These are phyloP conservation scores for Caenorhabditis sp. DNA, from an alignment of 2,888 invertebrate species.

Conservation along the genomic window DNA sequence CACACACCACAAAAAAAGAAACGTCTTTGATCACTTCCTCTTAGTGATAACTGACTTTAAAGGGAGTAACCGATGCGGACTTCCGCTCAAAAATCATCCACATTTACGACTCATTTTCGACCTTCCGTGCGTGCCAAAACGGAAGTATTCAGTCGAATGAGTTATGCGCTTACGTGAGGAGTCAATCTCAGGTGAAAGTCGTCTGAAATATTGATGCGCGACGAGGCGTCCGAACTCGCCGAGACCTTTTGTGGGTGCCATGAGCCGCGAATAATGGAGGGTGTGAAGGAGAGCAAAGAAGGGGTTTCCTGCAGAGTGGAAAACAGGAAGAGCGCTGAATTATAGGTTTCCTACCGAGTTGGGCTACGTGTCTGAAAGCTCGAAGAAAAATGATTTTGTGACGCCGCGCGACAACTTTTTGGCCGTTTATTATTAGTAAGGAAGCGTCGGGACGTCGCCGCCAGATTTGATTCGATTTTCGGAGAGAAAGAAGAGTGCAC, in stretches of 20 bases:
- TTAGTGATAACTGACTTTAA: background rate
- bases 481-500: background rate
- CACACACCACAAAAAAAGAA: background rate
- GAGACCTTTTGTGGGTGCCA: conserved; percentile 1
- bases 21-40: background rate
- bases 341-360: conserved; percentile 6
- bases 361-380: background rate
- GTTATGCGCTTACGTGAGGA: conserved; percentile 37
- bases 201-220: conserved; percentile 27
- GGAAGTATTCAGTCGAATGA: too few relatives aligned
- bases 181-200: conserved; percentile 10
- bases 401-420: conserved; percentile 9
- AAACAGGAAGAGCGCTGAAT: conserved; percentile 37
- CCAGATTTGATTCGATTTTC: conserved; percentile 40
- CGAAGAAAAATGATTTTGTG: background rate
- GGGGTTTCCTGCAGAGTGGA: conserved; percentile 6
- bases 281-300: background rate
- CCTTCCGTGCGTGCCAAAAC: background rate
- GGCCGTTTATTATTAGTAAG: conserved; percentile 39
- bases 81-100: conserved; percentile 12
- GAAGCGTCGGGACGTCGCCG: conserved; percentile 1
- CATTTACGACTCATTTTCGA: background rate
- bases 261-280: conserved; percentile 23
- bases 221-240: conserved; percentile 3
- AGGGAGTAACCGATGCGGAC: background rate